Base-by-base conservation (phyloP, 2,888 invertebrate species). In the Drosophila trichaetosa region DNA sequence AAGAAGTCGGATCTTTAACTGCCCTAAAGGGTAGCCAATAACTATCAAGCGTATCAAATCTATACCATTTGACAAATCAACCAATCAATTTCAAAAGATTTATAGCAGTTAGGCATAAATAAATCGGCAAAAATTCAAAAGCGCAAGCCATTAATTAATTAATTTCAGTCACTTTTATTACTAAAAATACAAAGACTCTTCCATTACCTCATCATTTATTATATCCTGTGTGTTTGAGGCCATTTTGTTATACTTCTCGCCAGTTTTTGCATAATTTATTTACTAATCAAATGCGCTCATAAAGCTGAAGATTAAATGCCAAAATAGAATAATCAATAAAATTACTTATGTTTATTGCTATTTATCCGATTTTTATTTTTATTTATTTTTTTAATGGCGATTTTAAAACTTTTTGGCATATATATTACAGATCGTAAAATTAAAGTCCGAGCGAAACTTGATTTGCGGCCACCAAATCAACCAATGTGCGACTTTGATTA, bases 221-320 rank as follows among this genome's bases (percentile, higher is more conserved):
- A 59, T 52, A 60, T 40, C 61, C 21, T 69, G 13, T 18, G 31
- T 60, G n/a, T 74, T 60, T 51, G 11, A 24, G n/a, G 42, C 42
- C 42, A 42, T 16, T 27, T 27, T 34, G 31, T 46, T 53, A 6
- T 31, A 31, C 18, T 16, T 42, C 29, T 21, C 6, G 21, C 11
- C 29, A 40, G 24, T 58, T 62, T 59, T 46, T 53, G 68, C 49
- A 71, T 86, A 71, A 60, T 86, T 86, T 67, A 73, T 76, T 70
- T 76, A 73, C 51, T 77, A 76, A 83, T 89, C 77, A 87, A 89
- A 77, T 67, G 40, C 65, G 73, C 49, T 61, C 87, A 67, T 89
- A 89, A 83, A 83, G 63, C 61, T 54, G 70, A 65, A 78, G 87
- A 83, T 87, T 87, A 83, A 89, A 83, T 83, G 70, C 84, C 70